Evolutionary conservation across 2,113 vertebrate species (phyloP).

Genomic region (Athene cunicularia): DNA sequence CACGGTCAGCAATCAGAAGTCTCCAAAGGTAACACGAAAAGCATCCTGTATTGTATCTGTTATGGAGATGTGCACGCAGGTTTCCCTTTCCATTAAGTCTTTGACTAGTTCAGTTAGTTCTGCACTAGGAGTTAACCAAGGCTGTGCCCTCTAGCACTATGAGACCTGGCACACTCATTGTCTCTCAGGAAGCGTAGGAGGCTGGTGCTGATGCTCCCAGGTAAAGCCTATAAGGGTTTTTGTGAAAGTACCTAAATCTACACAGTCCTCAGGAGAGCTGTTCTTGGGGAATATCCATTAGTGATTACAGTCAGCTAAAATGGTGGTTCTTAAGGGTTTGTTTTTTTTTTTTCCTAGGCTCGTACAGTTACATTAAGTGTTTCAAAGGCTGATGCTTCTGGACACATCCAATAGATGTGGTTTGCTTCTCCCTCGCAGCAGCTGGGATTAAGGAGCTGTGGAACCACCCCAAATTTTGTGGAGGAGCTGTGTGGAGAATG

Average conservation of each 20-base stretch:
- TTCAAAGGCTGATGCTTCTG: background rate
- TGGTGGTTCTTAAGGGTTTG: background rate
- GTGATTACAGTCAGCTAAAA: background rate
- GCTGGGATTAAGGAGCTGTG: background rate
- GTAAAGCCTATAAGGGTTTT: background rate
- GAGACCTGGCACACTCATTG: background rate
- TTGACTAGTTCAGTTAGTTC: background rate
- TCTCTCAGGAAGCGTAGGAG: background rate
- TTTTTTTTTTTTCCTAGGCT: background rate
- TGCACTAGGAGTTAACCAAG: background rate
- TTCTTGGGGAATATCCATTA: background rate
- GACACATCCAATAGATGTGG: background rate
- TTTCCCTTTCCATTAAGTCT: background rate
- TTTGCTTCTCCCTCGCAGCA: background rate
- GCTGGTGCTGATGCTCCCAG: background rate
- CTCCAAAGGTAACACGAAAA: conserved; percentile 38
- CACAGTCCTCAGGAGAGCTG: background rate
- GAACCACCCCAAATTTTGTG: background rate
- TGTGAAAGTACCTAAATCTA: background rate
- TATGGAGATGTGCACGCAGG: background rate
- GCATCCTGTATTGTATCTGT: background rate
- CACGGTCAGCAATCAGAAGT: background rate
- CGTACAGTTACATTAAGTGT: background rate
- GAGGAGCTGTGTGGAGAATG: background rate
- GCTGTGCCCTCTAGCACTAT: background rate